Evolutionary conservation across 2,888 invertebrate genomes (phyloP).

Genomic region (Atrina japonica): DNA sequence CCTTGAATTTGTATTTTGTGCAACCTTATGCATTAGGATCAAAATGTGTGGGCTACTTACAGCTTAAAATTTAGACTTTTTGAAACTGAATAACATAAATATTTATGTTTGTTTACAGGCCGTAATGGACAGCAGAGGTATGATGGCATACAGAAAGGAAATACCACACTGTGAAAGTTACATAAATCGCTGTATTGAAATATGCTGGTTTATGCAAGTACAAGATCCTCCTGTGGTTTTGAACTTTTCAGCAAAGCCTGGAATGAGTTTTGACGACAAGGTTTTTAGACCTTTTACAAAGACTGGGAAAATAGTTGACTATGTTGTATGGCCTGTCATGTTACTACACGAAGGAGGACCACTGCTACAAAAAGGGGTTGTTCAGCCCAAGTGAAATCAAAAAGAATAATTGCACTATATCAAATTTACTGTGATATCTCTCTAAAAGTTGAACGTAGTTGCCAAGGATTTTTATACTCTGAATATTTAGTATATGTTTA

Average conservation of each 20-base stretch:
- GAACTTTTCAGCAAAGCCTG: constrained; percentile 4
- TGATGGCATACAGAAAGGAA: not conserved
- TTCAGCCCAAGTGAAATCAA: constrained; percentile 20
- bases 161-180: constrained; percentile 20
- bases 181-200: constrained; percentile 18
- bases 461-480: too few relatives aligned
- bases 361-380: constrained; percentile 25
- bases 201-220: constrained; percentile 35
- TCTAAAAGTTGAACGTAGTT: too few relatives aligned
- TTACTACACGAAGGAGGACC: constrained; percentile 22
- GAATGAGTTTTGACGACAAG: constrained; percentile 14
- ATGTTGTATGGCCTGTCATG: constrained; percentile 28
- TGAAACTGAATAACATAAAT: too few relatives aligned
- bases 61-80: too few relatives aligned
- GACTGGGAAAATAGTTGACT: constrained; percentile 22
- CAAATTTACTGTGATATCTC: too few relatives aligned
- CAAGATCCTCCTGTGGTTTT: constrained; percentile 26
- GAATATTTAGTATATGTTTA: too few relatives aligned
- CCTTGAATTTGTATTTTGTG: too few relatives aligned
- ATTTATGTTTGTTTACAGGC: too few relatives aligned
- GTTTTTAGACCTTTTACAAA: constrained; percentile 12
- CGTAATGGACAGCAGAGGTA: too few relatives aligned
- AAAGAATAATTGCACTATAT: too few relatives aligned
- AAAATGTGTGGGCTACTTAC: too few relatives aligned
- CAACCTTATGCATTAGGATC: too few relatives aligned